Conservation (phyloP, 2,113 vertebrate genomes). For the Arenaria interpres region DNA sequence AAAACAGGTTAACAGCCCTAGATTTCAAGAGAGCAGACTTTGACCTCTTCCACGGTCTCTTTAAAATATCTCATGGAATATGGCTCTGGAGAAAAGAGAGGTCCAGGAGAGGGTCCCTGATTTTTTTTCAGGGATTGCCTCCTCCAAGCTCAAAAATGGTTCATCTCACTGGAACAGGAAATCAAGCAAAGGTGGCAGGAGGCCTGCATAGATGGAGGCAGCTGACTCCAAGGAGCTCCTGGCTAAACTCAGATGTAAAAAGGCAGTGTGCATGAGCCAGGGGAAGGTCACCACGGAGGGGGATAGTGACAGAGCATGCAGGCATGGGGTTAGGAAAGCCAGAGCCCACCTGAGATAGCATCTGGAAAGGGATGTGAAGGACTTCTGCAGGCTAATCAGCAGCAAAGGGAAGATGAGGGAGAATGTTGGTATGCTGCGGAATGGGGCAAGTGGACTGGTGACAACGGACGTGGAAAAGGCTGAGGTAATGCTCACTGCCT, state of each 20-base stretch:
- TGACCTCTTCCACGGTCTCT: background rate
- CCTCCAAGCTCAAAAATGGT: background rate
- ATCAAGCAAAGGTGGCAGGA: background rate
- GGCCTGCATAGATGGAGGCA: background rate
- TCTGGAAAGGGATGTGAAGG: background rate
- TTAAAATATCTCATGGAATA: background rate
- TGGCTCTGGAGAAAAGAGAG: background rate
- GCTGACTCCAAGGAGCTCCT: background rate
- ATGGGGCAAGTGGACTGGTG: background rate
- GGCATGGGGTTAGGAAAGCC: background rate
- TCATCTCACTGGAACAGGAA: background rate
- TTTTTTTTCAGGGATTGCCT: background rate
- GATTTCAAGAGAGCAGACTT: background rate
- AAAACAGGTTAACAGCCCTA: background rate
- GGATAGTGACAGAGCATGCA: background rate
- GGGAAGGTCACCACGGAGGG: background rate
- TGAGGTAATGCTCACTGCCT: background rate
- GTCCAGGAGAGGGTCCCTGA: background rate
- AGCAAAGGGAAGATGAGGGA: background rate
- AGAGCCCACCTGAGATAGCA: background rate
- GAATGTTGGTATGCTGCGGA: background rate
- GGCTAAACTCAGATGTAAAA: background rate
- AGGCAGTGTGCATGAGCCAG: background rate
- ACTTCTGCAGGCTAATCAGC: background rate
- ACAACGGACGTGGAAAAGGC: background rate